These are phyloP conservation scores for Bambusicola thoracicus DNA, from an alignment of 2,113 vertebrate species.

Conservation along the genomic window DNA sequence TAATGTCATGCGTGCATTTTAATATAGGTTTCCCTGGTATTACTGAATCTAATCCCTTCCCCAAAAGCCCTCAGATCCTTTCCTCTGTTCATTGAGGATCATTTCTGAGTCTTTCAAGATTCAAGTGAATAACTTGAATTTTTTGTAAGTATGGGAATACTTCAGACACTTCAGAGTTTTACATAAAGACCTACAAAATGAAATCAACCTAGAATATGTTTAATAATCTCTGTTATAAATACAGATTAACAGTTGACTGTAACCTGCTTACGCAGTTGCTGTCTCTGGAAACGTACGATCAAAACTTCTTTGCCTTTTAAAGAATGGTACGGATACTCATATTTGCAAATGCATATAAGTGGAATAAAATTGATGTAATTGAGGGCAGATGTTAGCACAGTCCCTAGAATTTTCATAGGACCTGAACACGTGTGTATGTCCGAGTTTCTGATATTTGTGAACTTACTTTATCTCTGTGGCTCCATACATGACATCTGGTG, in stretches of 20 bases:
- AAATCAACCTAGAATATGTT: background rate
- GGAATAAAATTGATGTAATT: background rate
- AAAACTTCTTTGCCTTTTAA: background rate
- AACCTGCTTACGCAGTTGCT: background rate
- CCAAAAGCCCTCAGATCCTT: background rate
- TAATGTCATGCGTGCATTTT: background rate
- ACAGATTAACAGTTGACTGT: background rate
- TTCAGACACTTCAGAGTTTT: background rate
- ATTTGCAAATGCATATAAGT: background rate
- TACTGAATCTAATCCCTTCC: background rate
- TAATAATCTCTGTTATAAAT: background rate
- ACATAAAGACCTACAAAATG: background rate
- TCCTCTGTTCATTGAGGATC: background rate
- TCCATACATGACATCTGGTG: background rate
- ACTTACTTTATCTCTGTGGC: background rate
- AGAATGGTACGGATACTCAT: background rate
- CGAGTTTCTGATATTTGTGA: background rate
- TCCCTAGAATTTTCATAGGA: background rate
- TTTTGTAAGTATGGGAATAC: background rate
- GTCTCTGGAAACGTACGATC: background rate
- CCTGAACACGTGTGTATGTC: fast-evolving
- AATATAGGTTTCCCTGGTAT: fast-evolving
- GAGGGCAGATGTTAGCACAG: background rate
- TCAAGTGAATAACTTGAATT: background rate
- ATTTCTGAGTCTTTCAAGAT: background rate